Base-by-base conservation (phyloP, 1,140 invertebrate genomes). In the Lepidostoma basale region DNA sequence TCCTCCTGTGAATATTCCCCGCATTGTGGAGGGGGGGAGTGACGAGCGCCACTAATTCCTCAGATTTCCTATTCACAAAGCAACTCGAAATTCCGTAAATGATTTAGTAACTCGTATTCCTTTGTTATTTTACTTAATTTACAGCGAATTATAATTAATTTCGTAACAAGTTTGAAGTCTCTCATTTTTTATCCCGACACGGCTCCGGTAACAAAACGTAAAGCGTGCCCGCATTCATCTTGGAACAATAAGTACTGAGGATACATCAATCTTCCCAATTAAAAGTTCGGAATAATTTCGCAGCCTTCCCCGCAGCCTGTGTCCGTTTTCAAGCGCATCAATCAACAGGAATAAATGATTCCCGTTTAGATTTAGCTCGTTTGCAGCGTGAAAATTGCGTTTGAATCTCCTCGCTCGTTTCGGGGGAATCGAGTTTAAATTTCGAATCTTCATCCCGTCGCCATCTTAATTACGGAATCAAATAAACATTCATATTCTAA, bases 401-500 rank as follows among this genome's bases (percentile, higher is more conserved):
- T 23, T 49, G n/a, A n/a, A n/a, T n/a, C n/a, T n/a, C n/a, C n/a
- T 49, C 45, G 5, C 30, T 18, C 22, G 52, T 33, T 56, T 56
- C 36, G 33, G 28, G 25, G 33, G 30, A 56, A 56, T 56, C 28
- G 16, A 30, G 26, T 56, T 36, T 33, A 56, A 56, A 36, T 56
- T 33, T 56, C 8, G 12, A 22, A 56, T 18, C 26, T 33, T 56
- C 52, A 20, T 56, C 9, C 30, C 28, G 16, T 33, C 28, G n/a
- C 30, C 52, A 36, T 33, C 52, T 56, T 56, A 18, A 56, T 60
- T 14, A 18, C 36, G 12, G 20, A 60, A 60, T 42, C 36, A 42
- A 64, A 64, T 52, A 54, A 58, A 58, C 49, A 60, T 67, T 59
- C 54, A 39, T 47, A 59, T 62, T 59, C 58, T 14, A 18, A 47